These are phyloP conservation scores for Amia ocellicauda DNA, from an alignment of 2,113 vertebrate species.

Conservation along the genomic window DNA sequence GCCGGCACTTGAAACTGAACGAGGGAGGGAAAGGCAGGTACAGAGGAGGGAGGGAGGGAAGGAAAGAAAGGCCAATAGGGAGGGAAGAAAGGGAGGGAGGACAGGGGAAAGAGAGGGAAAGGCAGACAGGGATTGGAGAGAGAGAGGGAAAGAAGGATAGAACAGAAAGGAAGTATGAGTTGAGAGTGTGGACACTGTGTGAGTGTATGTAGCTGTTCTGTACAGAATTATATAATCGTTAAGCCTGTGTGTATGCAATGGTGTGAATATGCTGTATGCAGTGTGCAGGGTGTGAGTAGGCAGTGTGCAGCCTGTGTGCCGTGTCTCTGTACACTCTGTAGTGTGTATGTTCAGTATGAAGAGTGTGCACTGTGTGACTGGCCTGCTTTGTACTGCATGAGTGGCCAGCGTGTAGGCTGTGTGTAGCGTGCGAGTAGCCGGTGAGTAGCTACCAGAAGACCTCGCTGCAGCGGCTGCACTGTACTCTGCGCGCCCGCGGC, in stretches of 20 bases:
- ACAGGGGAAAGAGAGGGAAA: not conserved
- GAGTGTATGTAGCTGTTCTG: too few species aligned
- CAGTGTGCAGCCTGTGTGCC: too few species aligned
- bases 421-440: not conserved
- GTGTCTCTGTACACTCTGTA: too few species aligned
- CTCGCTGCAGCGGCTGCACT: conserved; percentile 94
- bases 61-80: not conserved
- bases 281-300: not conserved
- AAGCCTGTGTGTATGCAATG: too few species aligned
- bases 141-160: too few species aligned
- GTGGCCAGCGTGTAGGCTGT: not conserved
- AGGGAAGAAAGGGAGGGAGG: not conserved
- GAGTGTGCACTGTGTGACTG: not conserved
- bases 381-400: not conserved
- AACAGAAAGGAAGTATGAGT: too few species aligned
- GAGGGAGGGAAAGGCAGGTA: conserved; percentile 43
- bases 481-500: conserved; percentile 92
- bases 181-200: too few species aligned
- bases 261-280: not conserved
- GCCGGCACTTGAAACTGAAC: conserved; percentile 94
- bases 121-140: not conserved
- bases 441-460: conserved; percentile 86
- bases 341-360: conserved; percentile 3
- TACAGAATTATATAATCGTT: too few species aligned
- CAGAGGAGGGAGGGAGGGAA: conserved; percentile 59